Base-by-base conservation (phyloP, 2,888 invertebrate genomes). In the Thereva unica region DNA sequence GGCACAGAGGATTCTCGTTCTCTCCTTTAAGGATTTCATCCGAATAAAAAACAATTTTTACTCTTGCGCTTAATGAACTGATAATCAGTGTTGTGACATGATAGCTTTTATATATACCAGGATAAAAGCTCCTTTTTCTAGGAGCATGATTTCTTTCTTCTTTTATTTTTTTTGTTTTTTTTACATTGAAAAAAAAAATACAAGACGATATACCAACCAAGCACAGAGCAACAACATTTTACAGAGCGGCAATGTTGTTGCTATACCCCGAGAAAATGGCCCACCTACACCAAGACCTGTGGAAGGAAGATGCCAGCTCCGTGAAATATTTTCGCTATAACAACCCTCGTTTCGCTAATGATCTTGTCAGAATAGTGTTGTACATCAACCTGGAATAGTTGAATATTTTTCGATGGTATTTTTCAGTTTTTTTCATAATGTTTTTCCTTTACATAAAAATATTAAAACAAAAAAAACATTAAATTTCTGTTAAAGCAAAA, bases 341-440 rank as follows among this genome's bases (percentile, higher is more conserved):
- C 59, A 49, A 38, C 59, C 10, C 47, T 59, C 59, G 59, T 49
- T 49, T 59, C 38, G 38, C 59, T 59, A 59, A 59, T 59, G 59
- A 59, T 35, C 59, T 8, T 59, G 42, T 59, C 59, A 59, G 59
- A 59, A 41, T 59, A n/a, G 45, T 59, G 45, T 49, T 59, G 49
- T 47, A 49, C 59, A 12, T 35, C 49, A 59, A 59, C 12, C 45
- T 59, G 23, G 23, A 23, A 23, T 23, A 23, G 23, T 23, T 23
- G 59, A 59, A 37, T 59, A 38, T 49, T 59, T 49, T 23, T 23
- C 23, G 23, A 23, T 1, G 23, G 23, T 23, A 23, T 23, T 23
- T n/a, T 23, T 23, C 23, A 23, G n/a, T 23, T 23, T 23, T 23
- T 23, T 23, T 23, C 23, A 23, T 23, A 23, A 23, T 23, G 23